Conservation (phyloP, 1,140 invertebrate species). For the Drosophila saltans region DNA sequence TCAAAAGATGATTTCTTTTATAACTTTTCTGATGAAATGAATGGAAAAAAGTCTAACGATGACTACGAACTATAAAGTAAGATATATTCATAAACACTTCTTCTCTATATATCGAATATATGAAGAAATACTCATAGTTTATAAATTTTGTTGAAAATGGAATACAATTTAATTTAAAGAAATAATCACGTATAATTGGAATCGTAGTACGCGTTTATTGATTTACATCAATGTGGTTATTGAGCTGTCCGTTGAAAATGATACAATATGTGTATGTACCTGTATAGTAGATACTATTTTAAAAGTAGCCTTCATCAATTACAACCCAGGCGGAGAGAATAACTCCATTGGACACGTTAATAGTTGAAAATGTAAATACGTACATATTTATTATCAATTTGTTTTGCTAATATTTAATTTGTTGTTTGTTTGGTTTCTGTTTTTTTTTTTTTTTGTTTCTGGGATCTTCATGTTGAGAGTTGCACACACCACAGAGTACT, state of each 20-base stretch:
- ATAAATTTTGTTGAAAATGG: background rate
- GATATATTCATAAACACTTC: background rate
- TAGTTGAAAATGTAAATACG: background rate
- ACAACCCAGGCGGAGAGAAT: no score
- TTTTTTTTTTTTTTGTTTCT: background rate
- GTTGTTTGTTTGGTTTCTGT: background rate
- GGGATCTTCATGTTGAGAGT: background rate
- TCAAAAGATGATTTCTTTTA: conserved; percentile 3
- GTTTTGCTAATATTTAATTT: background rate
- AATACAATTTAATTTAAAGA: no score
- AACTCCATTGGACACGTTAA: background rate
- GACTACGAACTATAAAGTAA: background rate
- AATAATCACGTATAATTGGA: no score
- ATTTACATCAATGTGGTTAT: no score
- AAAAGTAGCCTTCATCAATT: no score
- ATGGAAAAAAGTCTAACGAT: background rate
- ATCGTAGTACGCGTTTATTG: no score
- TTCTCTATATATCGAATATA: background rate
- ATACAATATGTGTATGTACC: no score
- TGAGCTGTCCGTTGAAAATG: no score
- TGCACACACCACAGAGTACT: background rate
- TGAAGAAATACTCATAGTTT: background rate
- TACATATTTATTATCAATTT: conserved; percentile 25
- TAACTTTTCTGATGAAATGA: background rate
- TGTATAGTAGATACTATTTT: no score